Percentiles rank a stretch among this genome's conserved stretches.
Evolutionary conservation across 2,888 invertebrate genomes (phyloP).

Genomic region (Abscondita cerata): DNA sequence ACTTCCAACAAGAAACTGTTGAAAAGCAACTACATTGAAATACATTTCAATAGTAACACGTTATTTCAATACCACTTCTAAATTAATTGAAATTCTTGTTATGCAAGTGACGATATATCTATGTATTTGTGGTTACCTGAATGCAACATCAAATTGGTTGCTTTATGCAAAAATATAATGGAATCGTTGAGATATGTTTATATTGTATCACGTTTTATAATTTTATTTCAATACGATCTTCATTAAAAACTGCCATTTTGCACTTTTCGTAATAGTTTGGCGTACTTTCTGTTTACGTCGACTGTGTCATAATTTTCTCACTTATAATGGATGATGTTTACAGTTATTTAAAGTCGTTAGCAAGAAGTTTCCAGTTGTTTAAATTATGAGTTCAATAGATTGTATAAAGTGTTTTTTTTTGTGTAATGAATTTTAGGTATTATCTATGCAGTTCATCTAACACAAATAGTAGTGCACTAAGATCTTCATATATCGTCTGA

Average conservation of each 20-base stretch:
- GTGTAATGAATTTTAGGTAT: too few species aligned
- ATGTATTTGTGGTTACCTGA: slow-evolving; percentile 11
- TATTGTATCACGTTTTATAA: too few species aligned
- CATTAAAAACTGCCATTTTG: too few species aligned
- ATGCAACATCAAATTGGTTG: slow-evolving; percentile 5
- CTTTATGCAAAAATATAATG: slow-evolving; percentile 11
- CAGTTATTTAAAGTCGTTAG: too few species aligned
- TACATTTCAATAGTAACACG: neutral
- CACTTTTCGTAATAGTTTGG: too few species aligned
- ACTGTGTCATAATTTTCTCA: too few species aligned
- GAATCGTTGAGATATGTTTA: neutral
- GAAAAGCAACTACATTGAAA: neutral
- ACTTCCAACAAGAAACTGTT: neutral
- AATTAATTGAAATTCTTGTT: slow-evolving; percentile 1
- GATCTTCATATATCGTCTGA: neutral
- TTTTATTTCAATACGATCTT: too few species aligned
- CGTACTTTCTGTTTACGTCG: too few species aligned
- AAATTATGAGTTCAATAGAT: too few species aligned
- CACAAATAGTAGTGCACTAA: neutral
- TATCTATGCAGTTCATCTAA: neutral
- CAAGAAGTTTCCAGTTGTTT: too few species aligned
- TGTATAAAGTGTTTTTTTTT: too few species aligned
- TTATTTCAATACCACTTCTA: slow-evolving; percentile 4
- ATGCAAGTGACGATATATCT: slow-evolving; percentile 3
- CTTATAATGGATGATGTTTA: too few species aligned